These are phyloP conservation scores for Echeneis naucrates DNA, from an alignment of 2,797 vertebrate species.

Conservation along the genomic window DNA sequence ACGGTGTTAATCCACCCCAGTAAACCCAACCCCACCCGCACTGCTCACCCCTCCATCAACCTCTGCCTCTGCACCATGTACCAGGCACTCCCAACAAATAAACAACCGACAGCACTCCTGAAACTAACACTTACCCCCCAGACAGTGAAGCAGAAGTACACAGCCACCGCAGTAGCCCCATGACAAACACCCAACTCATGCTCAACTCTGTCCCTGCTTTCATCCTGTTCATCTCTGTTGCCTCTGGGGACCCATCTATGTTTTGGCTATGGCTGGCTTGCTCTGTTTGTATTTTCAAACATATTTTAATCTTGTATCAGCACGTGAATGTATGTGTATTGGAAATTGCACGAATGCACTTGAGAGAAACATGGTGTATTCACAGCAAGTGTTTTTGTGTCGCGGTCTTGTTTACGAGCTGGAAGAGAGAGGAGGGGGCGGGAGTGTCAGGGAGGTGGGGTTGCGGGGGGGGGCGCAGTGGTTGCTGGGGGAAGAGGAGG, in stretches of 20 bases:
- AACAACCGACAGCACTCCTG: constrained; percentile 67
- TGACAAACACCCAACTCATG: constrained; percentile 57
- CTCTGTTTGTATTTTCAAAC: constrained; percentile 62
- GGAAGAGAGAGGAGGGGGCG: constrained; percentile 43
- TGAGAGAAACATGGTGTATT: constrained; percentile 58
- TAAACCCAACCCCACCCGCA: constrained; percentile 33
- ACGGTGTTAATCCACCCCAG: constrained; percentile 78
- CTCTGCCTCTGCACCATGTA: constrained; percentile 51
- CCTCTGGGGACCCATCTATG: constrained; percentile 45
- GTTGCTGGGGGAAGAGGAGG: constrained; percentile 79
- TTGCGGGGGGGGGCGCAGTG: constrained; percentile 41
- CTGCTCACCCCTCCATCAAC: constrained; percentile 38
- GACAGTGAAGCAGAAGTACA: constrained; percentile 45
- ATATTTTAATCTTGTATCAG: constrained; percentile 61
- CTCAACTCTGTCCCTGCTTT: constrained; percentile 69
- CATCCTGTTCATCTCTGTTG: constrained; percentile 44
- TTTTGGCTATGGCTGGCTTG: constrained; percentile 31
- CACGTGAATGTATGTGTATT: constrained; percentile 22
- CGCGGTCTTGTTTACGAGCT: constrained; percentile 81
- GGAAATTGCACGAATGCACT: constrained; percentile 59
- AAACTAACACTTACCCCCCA: constrained; percentile 60
- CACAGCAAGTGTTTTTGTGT: constrained; percentile 69
- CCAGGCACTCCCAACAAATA: constrained; percentile 54
- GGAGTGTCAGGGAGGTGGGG: constrained; percentile 38
- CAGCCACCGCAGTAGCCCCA: constrained; percentile 22